phyloP scores from a whole-genome alignment of 2,797 vertebrate species.

The Adrianichthys oophorus region DNA sequence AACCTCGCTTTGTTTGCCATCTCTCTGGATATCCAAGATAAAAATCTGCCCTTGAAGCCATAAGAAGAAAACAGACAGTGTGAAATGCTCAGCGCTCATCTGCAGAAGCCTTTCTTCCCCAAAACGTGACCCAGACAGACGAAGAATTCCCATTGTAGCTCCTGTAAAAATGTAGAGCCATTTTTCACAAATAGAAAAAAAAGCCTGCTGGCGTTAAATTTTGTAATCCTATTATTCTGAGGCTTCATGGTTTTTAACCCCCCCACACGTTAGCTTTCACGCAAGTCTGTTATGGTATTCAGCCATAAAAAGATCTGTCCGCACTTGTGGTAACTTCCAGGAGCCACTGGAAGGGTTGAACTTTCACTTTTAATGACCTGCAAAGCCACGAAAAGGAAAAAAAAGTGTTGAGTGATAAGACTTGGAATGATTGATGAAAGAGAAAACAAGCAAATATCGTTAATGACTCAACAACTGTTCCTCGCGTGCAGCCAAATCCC shows the following conservation, averaged over 20 bases:
- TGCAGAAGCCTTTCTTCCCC: too few relatives aligned
- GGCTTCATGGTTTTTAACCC: not conserved
- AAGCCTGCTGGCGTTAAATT: too few relatives aligned
- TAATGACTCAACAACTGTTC: slow-evolving; percentile 12
- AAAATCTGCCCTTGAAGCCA: not conserved
- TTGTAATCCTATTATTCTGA: not conserved
- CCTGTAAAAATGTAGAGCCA: too few relatives aligned
- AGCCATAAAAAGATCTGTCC: slow-evolving; percentile 20
- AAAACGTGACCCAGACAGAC: too few relatives aligned
- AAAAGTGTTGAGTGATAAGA: slow-evolving; percentile 16
- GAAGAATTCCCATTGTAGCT: too few relatives aligned
- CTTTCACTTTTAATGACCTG: slow-evolving; percentile 41
- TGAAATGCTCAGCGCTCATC: too few relatives aligned
- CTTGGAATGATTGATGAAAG: slow-evolving; percentile 11
- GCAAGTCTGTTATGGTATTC: slow-evolving; percentile 18
- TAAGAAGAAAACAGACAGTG: too few relatives aligned
- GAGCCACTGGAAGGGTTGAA: slow-evolving; percentile 27
- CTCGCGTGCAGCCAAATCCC: not conserved
- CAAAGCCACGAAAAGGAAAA: slow-evolving; percentile 21
- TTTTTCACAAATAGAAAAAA: too few relatives aligned
- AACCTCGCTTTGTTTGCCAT: slow-evolving; percentile 16
- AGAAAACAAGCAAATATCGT: slow-evolving; percentile 15
- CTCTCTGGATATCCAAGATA: not conserved
- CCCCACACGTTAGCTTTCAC: slow-evolving; percentile 1
- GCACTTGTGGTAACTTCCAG: slow-evolving; percentile 21